Evolutionary conservation across 1,140 invertebrate species (phyloP).

Genomic region (Cydia strobilella): DNA sequence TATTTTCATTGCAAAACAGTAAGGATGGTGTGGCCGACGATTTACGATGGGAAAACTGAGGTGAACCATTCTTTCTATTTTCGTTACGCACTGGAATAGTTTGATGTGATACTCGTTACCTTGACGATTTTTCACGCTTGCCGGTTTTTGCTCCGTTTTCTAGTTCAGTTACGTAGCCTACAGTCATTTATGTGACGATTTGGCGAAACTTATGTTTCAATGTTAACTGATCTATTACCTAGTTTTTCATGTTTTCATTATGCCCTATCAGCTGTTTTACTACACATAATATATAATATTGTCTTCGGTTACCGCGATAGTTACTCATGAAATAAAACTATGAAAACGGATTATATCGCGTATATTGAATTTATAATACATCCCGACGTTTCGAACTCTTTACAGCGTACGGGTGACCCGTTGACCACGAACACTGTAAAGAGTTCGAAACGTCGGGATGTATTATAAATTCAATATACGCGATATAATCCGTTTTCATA

Average conservation of each 20-base stretch:
- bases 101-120: slow-evolving; percentile 43
- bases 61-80: slow-evolving; percentile 47
- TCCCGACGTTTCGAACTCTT: no score
- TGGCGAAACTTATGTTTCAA: not conserved
- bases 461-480: no score
- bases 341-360: no score
- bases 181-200: not conserved
- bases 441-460: no score
- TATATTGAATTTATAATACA: no score
- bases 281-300: no score
- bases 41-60: slow-evolving; percentile 74
- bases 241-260: not conserved
- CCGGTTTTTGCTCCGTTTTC: slow-evolving; percentile 37
- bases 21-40: slow-evolving; percentile 70
- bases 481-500: no score
- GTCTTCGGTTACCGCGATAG: no score
- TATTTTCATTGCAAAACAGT: slow-evolving; percentile 49
- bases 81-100: slow-evolving; percentile 33
- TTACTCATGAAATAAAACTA: no score
- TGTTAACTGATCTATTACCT: not conserved
- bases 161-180: slow-evolving; percentile 20
- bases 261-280: slow-evolving; percentile 25
- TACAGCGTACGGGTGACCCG: no score
- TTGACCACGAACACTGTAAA: no score
- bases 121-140: slow-evolving; percentile 46